Percentiles rank a stretch among this genome's conserved stretches.
Evolutionary conservation across 2,888 invertebrate genomes (phyloP).

Genomic region (Anthoptus insignis): DNA sequence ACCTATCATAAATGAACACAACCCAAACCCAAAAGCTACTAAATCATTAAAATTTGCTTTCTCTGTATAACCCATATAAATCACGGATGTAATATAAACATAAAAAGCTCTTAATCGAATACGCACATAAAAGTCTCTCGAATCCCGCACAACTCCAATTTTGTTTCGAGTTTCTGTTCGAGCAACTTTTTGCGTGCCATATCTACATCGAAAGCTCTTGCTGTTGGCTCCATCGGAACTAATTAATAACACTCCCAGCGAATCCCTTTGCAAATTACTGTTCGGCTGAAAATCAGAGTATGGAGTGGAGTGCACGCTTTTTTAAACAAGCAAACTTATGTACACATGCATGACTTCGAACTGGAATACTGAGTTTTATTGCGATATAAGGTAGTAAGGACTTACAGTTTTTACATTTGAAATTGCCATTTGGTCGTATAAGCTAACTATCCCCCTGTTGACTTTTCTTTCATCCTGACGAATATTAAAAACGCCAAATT

Average conservation of each 20-base stretch:
- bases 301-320: conserved; percentile 33
- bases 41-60: neutral
- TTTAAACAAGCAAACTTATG: conserved; percentile 32
- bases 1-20: no score
- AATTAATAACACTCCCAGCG: conserved; percentile 50
- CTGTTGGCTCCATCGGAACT: conserved; percentile 54
- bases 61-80: conserved; percentile 1
- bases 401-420: neutral
- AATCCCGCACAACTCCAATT: conserved; percentile 20
- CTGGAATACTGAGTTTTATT: conserved; percentile 4
- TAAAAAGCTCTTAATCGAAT: conserved; percentile 10
- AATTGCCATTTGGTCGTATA: no score
- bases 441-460: no score
- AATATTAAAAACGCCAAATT: no score
- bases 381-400: neutral
- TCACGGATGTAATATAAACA: neutral
- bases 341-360: conserved; percentile 23
- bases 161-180: conserved; percentile 28
- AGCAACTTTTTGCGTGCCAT: conserved; percentile 57
- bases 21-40: conserved; percentile 9
- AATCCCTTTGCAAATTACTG: conserved; percentile 35
- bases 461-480: no score
- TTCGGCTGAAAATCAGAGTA: conserved; percentile 30
- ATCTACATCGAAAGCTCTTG: conserved; percentile 61
- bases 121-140: conserved; percentile 8